Evolutionary conservation across 2,113 vertebrate genomes (phyloP).

Genomic region (Egretta garzetta): DNA sequence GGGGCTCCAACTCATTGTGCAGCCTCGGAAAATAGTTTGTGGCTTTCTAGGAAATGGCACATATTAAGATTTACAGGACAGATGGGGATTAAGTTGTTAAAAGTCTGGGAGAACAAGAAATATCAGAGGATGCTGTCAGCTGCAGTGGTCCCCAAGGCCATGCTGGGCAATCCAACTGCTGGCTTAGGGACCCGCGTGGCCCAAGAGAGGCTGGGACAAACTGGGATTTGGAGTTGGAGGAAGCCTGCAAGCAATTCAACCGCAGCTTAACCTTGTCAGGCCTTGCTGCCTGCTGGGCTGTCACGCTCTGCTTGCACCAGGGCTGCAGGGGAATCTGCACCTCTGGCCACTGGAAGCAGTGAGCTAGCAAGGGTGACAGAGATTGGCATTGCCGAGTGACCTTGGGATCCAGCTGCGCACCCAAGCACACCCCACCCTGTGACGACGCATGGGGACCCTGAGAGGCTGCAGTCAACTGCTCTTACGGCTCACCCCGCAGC

Average conservation of each 20-base stretch:
- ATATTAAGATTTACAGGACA: not conserved
- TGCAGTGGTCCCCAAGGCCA: not conserved
- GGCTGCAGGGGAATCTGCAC: not conserved
- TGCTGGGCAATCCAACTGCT: not conserved
- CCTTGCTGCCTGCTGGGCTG: constrained; percentile 9
- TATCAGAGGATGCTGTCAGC: not conserved
- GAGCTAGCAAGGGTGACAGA: not conserved
- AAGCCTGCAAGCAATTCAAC: not conserved
- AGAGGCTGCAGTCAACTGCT: not conserved
- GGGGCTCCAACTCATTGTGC: not conserved
- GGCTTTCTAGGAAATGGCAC: not conserved
- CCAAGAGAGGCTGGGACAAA: not conserved
- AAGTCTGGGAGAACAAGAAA: not conserved
- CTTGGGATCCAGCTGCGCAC: not conserved
- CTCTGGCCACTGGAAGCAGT: not conserved
- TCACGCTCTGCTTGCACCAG: not conserved
- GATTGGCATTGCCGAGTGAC: not conserved
- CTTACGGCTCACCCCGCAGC: fast-evolving
- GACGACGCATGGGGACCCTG: fast-evolving
- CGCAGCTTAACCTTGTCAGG: constrained; percentile 4
- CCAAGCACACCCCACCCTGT: not conserved
- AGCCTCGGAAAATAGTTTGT: not conserved
- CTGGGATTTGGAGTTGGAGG: not conserved
- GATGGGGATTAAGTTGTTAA: not conserved
- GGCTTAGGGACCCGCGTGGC: not conserved